A percentile compares a stretch with the other conserved stretches of the same genome.
Conservation (phyloP, 2,113 vertebrate genomes). For the Channa maculata region DNA sequence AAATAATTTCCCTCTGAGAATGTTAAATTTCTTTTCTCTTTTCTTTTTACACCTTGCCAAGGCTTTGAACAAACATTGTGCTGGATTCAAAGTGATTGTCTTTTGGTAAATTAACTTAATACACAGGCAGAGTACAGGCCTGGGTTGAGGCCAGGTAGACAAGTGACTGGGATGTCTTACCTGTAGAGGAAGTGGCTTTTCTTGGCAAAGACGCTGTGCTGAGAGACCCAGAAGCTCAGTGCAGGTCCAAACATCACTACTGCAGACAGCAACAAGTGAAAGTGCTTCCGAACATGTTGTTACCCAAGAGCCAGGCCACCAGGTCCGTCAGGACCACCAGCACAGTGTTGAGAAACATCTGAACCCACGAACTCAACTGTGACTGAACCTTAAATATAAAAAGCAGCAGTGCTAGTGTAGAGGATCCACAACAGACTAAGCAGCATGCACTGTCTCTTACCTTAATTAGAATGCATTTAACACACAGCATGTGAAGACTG, state of each 20-base stretch:
- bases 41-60: no score
- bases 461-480: slow-evolving; percentile 36
- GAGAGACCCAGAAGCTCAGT: slow-evolving; percentile 89
- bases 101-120: no score
- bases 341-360: slow-evolving; percentile 82
- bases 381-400: neutral
- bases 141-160: neutral
- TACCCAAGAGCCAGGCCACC: slow-evolving; percentile 85
- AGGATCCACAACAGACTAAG: slow-evolving; percentile 9
- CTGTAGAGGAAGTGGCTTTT: slow-evolving; percentile 91
- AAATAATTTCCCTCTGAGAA: no score
- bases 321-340: slow-evolving; percentile 88
- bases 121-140: no score
- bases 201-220: slow-evolving; percentile 88
- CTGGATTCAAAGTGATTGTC: no score
- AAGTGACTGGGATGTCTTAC: slow-evolving; percentile 76
- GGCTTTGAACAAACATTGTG: no score
- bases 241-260: slow-evolving; percentile 87
- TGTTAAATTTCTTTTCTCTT: no score
- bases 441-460: slow-evolving; percentile 8
- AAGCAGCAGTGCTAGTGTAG: slow-evolving; percentile 10
- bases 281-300: slow-evolving; percentile 85
- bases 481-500: slow-evolving; percentile 6
- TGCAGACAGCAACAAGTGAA: slow-evolving; percentile 87
- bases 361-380: slow-evolving; percentile 5